phyloP scores from a whole-genome alignment of 2,113 vertebrate species.

The Otus sunia region DNA sequence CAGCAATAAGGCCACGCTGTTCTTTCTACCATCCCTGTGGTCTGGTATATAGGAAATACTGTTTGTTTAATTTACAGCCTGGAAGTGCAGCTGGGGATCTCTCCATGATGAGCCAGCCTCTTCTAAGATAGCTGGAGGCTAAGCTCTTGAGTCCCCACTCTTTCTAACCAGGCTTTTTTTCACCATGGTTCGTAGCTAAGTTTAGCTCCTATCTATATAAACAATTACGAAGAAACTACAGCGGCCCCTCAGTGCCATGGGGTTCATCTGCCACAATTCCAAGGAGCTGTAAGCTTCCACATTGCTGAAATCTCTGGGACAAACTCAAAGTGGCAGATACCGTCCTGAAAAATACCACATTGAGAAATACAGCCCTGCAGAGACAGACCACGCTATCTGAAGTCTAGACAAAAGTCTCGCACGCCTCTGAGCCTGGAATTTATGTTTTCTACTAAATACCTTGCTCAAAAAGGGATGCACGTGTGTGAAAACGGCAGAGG shows the following conservation, averaged over 20 bases:
- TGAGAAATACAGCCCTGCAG: neutral
- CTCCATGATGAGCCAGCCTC: neutral
- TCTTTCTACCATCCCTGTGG: conserved; percentile 27
- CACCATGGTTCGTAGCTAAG: neutral
- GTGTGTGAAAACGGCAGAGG: neutral
- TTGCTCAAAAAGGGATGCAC: neutral
- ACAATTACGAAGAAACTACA: neutral
- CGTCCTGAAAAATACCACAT: neutral
- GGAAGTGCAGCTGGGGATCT: conserved; percentile 59
- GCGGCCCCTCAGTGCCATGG: neutral
- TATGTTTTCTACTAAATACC: neutral
- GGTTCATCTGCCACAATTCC: neutral
- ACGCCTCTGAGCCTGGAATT: neutral
- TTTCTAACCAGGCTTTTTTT: neutral
- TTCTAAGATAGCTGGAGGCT: neutral
- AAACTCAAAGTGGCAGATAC: neutral
- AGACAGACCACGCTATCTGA: neutral
- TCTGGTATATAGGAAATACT: conserved; percentile 41
- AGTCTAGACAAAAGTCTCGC: neutral
- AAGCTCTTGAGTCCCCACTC: neutral
- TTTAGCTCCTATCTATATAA: neutral
- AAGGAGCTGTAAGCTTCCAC: neutral
- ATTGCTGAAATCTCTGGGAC: neutral
- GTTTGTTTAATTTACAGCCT: conserved; percentile 65
- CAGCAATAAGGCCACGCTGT: conserved; percentile 60